A percentile compares a stretch with the other conserved stretches of the same genome.
Conservation (phyloP, 2,888 invertebrate genomes). For the Polydrusus cervinus region DNA sequence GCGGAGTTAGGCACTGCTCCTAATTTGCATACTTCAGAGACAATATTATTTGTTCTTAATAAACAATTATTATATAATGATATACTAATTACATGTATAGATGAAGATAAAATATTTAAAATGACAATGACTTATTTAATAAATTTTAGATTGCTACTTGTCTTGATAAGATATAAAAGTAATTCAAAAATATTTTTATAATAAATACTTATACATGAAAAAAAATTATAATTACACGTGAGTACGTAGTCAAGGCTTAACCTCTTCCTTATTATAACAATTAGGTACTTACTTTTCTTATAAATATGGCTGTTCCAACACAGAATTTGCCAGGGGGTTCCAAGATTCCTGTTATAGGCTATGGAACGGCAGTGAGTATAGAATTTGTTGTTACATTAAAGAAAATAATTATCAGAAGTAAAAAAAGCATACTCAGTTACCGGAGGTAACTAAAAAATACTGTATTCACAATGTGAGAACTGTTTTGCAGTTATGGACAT, state of each 20-base stretch:
- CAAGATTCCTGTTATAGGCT: constrained; percentile 30
- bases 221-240: background rate
- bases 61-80: background rate
- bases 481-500: no score
- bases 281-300: no score
- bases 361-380: constrained; percentile 22
- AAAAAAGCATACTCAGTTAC: no score
- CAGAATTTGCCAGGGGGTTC: constrained; percentile 7
- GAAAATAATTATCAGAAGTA: no score
- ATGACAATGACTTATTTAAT: background rate
- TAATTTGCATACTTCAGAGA: no score
- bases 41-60: no score
- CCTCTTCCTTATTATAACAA: background rate
- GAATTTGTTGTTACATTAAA: no score
- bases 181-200: background rate
- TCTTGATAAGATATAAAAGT: background rate
- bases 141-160: background rate
- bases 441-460: no score
- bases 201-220: background rate
- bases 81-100: background rate
- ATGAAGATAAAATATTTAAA: background rate
- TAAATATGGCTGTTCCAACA: constrained; percentile 6
- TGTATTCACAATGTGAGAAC: no score
- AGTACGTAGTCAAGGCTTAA: no score
- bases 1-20: no score